These are phyloP conservation scores for Drosophila mercatorum DNA, from an alignment of 2,888 invertebrate species.

Conservation along the genomic window DNA sequence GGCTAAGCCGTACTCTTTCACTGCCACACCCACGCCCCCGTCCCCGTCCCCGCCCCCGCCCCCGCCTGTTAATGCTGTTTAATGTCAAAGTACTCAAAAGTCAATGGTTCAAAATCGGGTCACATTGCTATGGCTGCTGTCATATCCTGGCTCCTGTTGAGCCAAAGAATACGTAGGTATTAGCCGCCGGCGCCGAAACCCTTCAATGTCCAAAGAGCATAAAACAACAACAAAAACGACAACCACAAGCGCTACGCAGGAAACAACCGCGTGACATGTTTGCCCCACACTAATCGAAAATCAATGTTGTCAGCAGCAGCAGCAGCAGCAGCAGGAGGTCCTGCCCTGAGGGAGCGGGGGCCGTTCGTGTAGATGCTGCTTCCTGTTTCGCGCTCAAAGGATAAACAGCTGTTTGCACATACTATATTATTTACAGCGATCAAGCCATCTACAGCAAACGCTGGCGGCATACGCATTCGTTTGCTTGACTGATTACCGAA, in stretches of 20 bases:
- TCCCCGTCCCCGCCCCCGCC: too few relatives aligned
- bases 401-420: slow-evolving; percentile 66
- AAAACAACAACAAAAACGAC: slow-evolving; percentile 3
- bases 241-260: slow-evolving; percentile 20
- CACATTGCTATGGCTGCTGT: slow-evolving; percentile 66
- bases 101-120: slow-evolving; percentile 73
- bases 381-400: slow-evolving; percentile 53
- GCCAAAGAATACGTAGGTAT: slow-evolving; percentile 45
- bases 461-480: slow-evolving; percentile 54
- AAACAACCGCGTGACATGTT: slow-evolving; percentile 49
- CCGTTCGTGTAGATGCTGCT: slow-evolving; percentile 13
- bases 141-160: slow-evolving; percentile 33
- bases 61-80: slow-evolving; percentile 28
- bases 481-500: slow-evolving; percentile 69
- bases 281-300: slow-evolving; percentile 70
- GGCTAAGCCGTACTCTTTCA: slow-evolving; percentile 18
- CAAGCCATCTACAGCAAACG: slow-evolving; percentile 66
- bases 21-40: not conserved
- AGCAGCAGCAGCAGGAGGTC: slow-evolving; percentile 22
- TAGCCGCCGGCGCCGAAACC: slow-evolving; percentile 53
- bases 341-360: not conserved
- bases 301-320: slow-evolving; percentile 63
- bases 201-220: slow-evolving; percentile 46
- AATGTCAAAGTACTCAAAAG: slow-evolving; percentile 64
- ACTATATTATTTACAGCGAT: slow-evolving; percentile 68